A percentile compares a stretch with the other conserved stretches of the same genome.
phyloP scores from a whole-genome alignment of 2,888 invertebrate genomes.

The Pilophorus perplexus region DNA sequence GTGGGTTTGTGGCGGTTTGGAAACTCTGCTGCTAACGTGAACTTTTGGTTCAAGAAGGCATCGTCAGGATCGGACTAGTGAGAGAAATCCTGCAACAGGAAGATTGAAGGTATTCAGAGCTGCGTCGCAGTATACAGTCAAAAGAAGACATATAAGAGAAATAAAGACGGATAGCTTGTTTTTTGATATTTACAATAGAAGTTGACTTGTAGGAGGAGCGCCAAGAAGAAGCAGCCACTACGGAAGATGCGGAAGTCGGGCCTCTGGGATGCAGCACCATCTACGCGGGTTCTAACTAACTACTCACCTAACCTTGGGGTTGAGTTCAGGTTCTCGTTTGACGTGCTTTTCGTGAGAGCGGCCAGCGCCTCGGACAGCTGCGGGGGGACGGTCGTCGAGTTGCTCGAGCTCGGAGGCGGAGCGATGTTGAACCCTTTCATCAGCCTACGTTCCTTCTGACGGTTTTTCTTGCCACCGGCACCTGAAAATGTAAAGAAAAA shows the following conservation, averaged over 20 bases:
- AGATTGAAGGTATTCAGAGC: too few relatives aligned
- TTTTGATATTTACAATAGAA: conserved; percentile 21
- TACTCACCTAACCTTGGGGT: conserved; percentile 43
- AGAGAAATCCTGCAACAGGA: too few relatives aligned
- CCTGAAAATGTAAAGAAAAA: conserved; percentile 55
- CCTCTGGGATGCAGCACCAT: not conserved
- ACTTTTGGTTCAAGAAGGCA: too few relatives aligned
- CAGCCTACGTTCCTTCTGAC: conserved; percentile 85
- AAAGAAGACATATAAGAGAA: too few relatives aligned
- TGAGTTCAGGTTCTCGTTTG: conserved; percentile 44
- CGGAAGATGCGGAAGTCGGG: conserved; percentile 21
- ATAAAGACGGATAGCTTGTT: too few relatives aligned
- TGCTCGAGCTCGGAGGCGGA: conserved; percentile 61
- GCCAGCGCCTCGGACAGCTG: conserved; percentile 49
- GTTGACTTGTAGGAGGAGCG: conserved; percentile 16
- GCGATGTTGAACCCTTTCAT: conserved; percentile 94
- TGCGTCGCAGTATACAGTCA: too few relatives aligned
- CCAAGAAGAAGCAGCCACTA: conserved; percentile 27
- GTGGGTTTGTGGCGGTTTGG: too few relatives aligned
- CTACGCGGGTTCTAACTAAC: conserved; percentile 23
- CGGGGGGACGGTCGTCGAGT: conserved; percentile 46
- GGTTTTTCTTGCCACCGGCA: conserved; percentile 88
- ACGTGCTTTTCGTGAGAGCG: conserved; percentile 51
- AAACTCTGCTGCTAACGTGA: too few relatives aligned
- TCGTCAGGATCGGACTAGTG: too few relatives aligned